Evolutionary conservation across 2,797 vertebrate genomes (phyloP), one percentile per base, ranked within the genome.

Genomic region (Xiphophorus birchmanni): DNA sequence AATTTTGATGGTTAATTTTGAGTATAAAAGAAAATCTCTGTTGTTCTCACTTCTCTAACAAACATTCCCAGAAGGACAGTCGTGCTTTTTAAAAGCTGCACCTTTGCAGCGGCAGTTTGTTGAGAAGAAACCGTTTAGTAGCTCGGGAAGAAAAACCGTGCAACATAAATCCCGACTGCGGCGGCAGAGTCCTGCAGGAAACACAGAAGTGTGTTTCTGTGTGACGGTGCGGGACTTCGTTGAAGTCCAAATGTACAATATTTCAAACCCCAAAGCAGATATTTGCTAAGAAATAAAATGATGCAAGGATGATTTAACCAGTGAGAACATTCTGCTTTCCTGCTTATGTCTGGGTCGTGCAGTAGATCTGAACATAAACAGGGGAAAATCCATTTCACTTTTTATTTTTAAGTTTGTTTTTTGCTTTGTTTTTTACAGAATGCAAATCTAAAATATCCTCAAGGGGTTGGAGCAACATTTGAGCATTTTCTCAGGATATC

Each of bases 1-100:
- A 44, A 71, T 72, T 0, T 32, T 78, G 32, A 26, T 35, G 4
- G 50, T 78, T 42, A 29, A 67, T 67, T 40, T 23, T 40, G 15
- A 67, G 18, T 32, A 3, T 29, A 5, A 44, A 58, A 44, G 12
- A 45, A 29, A 7, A 72, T n/a, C 18, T 54, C 48, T 4, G 13
- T 54, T n/a, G 37, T 56, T 77, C 37, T 73, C 56, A 63, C 29
- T 80, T 77, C 42, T 69, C 13, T 74, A 80, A 85, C 54, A 40
- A 56, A 63, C 48, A 40, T 77, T 75, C 77, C 85, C 83, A 42
- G 78, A 42, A 82, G 82, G 77, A 80, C 72, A 73, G 75, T 58
- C 50, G 75, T 65, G 73, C 77, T 84, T 85, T 82, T 86, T 82
- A 79, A 79, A 80, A 83, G 65, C 52, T 80, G 80, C 77, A 60